A percentile compares a stretch with the other conserved stretches of the same genome.
Conservation (phyloP, 2,113 vertebrate genomes). For the Cynocephalus volans region DNA sequence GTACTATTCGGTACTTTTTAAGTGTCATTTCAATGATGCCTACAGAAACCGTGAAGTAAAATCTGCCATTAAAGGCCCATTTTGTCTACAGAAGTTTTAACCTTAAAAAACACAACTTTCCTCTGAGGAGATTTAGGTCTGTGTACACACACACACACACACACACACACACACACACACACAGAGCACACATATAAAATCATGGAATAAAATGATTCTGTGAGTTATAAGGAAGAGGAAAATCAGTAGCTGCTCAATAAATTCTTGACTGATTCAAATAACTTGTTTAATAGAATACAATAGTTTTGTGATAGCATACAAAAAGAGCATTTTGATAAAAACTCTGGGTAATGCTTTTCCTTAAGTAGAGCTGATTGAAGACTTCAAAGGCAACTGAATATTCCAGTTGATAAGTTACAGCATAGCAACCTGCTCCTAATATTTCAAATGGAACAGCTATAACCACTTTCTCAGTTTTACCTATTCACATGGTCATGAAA, state of each 20-base stretch:
- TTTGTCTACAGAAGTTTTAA: not conserved
- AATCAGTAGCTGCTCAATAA: not conserved
- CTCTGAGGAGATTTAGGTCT: not conserved
- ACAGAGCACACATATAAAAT: not conserved
- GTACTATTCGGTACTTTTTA: not conserved
- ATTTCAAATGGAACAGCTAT: slow-evolving; percentile 4
- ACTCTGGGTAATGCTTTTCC: not conserved
- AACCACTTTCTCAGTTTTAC: slow-evolving; percentile 26
- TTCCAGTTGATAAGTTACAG: not conserved
- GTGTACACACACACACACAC: not conserved
- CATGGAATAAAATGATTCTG: not conserved
- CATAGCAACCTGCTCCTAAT: not conserved
- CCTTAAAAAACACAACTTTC: not conserved
- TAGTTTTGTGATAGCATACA: not conserved
- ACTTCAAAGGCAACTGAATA: not conserved
- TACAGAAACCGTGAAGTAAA: slow-evolving; percentile 32
- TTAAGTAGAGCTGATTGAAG: not conserved
- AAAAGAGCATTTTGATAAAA: not conserved
- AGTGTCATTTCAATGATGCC: not conserved
- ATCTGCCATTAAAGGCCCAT: not conserved
- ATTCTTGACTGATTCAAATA: not conserved
- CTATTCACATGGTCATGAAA: slow-evolving; percentile 41
- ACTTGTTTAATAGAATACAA: not conserved
- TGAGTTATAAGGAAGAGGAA: not conserved
- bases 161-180: not conserved